phyloP scores from a whole-genome alignment of 2,888 invertebrate genomes.

The Machimus atricapillus region DNA sequence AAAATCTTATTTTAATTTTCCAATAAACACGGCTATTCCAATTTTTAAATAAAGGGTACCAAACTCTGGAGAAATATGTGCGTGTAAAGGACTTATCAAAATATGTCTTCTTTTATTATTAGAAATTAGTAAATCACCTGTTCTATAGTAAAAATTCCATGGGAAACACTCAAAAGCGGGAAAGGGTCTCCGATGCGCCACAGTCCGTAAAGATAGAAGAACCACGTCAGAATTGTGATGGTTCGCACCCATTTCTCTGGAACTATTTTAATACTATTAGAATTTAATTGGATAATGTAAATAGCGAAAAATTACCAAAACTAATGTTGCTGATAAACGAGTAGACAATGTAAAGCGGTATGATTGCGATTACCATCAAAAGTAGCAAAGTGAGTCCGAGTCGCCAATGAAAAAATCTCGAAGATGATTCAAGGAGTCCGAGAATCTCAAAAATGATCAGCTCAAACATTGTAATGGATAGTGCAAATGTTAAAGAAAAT shows the following conservation, averaged over 20 bases:
- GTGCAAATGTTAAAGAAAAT: constrained; percentile 93
- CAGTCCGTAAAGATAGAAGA: constrained; percentile 91
- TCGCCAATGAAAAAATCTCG: constrained; percentile 81
- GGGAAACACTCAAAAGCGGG: constrained; percentile 94
- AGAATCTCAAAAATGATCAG: constrained; percentile 99
- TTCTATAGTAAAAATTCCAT: constrained; percentile 75
- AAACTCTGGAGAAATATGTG: no score
- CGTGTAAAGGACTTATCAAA: no score
- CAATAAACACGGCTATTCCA: no score
- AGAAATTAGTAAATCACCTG: constrained; percentile 49
- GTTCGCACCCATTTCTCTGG: constrained; percentile 78
- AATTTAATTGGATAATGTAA: constrained; percentile 48
- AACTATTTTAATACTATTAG: constrained; percentile 64
- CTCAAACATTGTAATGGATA: constrained; percentile 99
- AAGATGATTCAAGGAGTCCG: constrained; percentile 91
- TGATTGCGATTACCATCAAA: constrained; percentile 92
- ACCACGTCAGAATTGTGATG: constrained; percentile 84
- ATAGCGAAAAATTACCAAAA: constrained; percentile 68
- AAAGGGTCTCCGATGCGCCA: constrained; percentile 99
- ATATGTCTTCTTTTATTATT: no score
- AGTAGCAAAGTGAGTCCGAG: constrained; percentile 88
- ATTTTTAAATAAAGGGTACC: no score
- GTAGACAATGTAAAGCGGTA: constrained; percentile 97
- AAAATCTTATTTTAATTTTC: no score
- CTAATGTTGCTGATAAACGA: constrained; percentile 89